Evolutionary conservation across 2,888 invertebrate genomes (phyloP).

Genomic region (Rhyacophila evoluta): DNA sequence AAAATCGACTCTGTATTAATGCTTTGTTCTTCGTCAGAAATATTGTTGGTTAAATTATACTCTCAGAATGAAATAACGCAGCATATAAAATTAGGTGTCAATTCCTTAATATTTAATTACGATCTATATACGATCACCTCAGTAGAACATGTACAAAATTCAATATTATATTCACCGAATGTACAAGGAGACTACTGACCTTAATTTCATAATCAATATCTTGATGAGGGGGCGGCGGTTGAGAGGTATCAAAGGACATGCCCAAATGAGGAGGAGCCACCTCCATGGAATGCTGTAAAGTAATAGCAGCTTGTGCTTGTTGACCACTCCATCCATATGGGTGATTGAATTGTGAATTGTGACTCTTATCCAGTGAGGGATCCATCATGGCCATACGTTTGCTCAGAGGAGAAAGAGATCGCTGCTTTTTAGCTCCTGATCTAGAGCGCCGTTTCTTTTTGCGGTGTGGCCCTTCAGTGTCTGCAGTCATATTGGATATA

Average conservation of each 20-base stretch:
- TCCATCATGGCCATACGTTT: conserved; percentile 84
- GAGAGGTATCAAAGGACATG: conserved; percentile 63
- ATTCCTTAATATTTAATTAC: too few relatives aligned
- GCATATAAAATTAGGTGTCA: too few relatives aligned
- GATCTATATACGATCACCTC: too few relatives aligned
- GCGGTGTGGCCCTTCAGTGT: conserved; percentile 68
- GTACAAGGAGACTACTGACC: too few relatives aligned
- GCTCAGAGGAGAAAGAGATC: conserved; percentile 84
- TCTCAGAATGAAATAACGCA: too few relatives aligned
- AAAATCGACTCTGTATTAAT: too few relatives aligned
- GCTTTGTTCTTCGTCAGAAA: too few relatives aligned
- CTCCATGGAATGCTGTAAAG: conserved; percentile 40
- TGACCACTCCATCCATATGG: conserved; percentile 70
- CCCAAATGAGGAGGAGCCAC: conserved; percentile 57
- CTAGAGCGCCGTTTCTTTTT: conserved; percentile 73
- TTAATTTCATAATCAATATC: conserved; percentile 77
- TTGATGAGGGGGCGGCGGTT: conserved; percentile 59
- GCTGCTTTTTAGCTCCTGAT: conserved; percentile 73
- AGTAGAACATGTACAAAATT: too few relatives aligned
- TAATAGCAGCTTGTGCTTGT: conserved; percentile 61
- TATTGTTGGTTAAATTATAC: too few relatives aligned
- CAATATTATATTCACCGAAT: too few relatives aligned
- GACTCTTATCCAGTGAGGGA: conserved; percentile 66
- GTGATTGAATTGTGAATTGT: conserved; percentile 79
- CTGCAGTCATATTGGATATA: conserved; percentile 60